These are phyloP conservation scores for Glomeris maerens DNA, from an alignment of 1,140 invertebrate genomes.

Conservation along the genomic window DNA sequence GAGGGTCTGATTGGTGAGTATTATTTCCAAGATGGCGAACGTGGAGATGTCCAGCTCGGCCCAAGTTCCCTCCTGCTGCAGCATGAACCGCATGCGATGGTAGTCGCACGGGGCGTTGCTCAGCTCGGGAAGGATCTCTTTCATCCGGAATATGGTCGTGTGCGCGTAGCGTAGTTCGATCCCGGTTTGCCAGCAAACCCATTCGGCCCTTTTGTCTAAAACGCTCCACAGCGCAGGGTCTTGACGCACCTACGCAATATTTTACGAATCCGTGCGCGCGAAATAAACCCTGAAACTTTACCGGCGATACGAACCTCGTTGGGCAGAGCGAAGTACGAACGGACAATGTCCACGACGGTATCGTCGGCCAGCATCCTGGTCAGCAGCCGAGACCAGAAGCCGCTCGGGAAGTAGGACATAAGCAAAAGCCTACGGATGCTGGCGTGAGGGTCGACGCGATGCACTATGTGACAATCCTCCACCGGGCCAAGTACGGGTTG, in stretches of 20 bases:
- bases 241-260: constrained; percentile 34
- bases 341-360: constrained; percentile 63
- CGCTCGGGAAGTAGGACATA: constrained; percentile 93
- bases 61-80: constrained; percentile 56
- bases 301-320: constrained; percentile 43
- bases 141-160: constrained; percentile 61
- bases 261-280: constrained; percentile 3
- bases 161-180: constrained; percentile 69
- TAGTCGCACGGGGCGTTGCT: constrained; percentile 39
- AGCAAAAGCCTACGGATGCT: constrained; percentile 47
- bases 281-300: constrained; percentile 1
- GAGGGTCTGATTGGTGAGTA: constrained; percentile 57
- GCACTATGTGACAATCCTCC: constrained; percentile 19
- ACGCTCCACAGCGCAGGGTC: constrained; percentile 43
- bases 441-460: constrained; percentile 21
- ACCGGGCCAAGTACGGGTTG: neutral
- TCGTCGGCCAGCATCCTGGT: constrained; percentile 83
- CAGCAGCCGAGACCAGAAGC: constrained; percentile 92
- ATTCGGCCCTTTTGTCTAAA: constrained; percentile 60
- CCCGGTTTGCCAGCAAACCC: constrained; percentile 92
- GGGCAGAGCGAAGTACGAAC: constrained; percentile 48
- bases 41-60: constrained; percentile 63
- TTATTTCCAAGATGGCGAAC: constrained; percentile 72
- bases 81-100: constrained; percentile 25
- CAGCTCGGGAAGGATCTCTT: constrained; percentile 55